phyloP scores from a whole-genome alignment of 2,888 invertebrate species.

The Baronia brevicornis region DNA sequence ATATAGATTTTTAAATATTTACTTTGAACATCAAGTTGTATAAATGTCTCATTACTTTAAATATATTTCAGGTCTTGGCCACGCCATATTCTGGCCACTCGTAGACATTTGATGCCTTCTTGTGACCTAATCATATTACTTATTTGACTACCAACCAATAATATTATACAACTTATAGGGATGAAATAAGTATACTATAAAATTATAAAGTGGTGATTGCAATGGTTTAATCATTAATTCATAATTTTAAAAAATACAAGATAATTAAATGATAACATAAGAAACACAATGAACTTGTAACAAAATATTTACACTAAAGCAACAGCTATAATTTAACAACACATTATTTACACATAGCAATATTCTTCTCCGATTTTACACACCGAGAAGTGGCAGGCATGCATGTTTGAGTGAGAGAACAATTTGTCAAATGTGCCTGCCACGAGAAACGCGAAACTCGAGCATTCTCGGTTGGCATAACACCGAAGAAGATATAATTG shows the following conservation, averaged over 20 bases:
- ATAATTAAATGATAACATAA: conserved; percentile 41
- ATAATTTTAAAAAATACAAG: conserved; percentile 36
- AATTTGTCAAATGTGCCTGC: not conserved
- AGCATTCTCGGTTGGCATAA: not conserved
- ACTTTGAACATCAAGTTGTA: too few relatives aligned
- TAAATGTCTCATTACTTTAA: too few relatives aligned
- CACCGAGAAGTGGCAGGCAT: not conserved
- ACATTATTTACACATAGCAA: conserved; percentile 63
- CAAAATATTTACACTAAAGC: conserved; percentile 73
- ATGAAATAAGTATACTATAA: conserved; percentile 30
- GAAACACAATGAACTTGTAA: conserved; percentile 59
- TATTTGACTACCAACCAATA: conserved; percentile 14
- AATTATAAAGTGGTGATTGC: conserved; percentile 36
- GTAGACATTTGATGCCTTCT: conserved; percentile 1
- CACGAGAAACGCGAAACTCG: not conserved
- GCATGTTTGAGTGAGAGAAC: not conserved
- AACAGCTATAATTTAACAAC: conserved; percentile 71
- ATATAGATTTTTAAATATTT: too few relatives aligned
- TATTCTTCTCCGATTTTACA: conserved; percentile 36
- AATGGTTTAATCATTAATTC: conserved; percentile 46
- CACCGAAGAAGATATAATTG: conserved; percentile 5
- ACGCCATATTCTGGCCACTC: not conserved
- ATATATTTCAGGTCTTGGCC: not conserved
- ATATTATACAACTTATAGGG: conserved; percentile 23
- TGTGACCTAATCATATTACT: not conserved